A percentile compares a stretch with the other conserved stretches of the same genome.
Evolutionary conservation across 1,140 invertebrate species (phyloP).

Genomic region (Dendrolimus punctatus): DNA sequence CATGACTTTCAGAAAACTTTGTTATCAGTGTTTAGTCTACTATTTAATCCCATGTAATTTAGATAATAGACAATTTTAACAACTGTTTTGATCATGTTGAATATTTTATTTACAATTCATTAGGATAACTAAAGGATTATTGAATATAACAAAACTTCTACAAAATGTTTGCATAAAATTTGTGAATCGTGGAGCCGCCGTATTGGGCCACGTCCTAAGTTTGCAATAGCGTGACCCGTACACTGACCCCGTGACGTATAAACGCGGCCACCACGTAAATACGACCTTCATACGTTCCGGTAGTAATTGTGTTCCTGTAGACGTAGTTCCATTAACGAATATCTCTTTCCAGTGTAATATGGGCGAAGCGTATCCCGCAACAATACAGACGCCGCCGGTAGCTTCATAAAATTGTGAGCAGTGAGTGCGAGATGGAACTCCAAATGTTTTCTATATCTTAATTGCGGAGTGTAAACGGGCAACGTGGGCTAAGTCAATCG

Average conservation of each 20-base stretch:
- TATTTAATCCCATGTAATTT: too few species aligned
- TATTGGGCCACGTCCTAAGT: constrained; percentile 28
- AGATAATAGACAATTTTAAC: too few species aligned
- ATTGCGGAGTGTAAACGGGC: constrained; percentile 31
- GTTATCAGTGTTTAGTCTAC: too few species aligned
- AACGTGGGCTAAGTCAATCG: constrained; percentile 56
- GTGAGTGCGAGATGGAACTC: constrained; percentile 6
- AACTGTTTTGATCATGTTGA: too few species aligned
- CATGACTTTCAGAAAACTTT: too few species aligned
- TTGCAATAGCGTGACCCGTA: constrained; percentile 18
- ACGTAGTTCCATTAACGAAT: constrained; percentile 1
- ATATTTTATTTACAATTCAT: too few species aligned
- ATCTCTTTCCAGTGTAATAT: too few species aligned
- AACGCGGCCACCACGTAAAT: constrained; percentile 29
- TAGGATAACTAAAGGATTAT: too few species aligned
- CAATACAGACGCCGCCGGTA: too few species aligned
- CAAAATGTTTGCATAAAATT: background rate
- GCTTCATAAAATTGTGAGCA: background rate
- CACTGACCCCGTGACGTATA: constrained; percentile 27
- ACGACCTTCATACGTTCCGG: constrained; percentile 19
- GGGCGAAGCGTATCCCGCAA: too few species aligned
- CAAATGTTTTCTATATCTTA: constrained; percentile 24
- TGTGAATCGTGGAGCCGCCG: constrained; percentile 12
- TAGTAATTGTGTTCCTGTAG: constrained; percentile 13
- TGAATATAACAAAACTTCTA: too few species aligned